A percentile compares a stretch with the other conserved stretches of the same genome.
These are phyloP conservation scores for Orthonychiurus folsomi DNA, from an alignment of 2,888 invertebrate species.

Conservation along the genomic window DNA sequence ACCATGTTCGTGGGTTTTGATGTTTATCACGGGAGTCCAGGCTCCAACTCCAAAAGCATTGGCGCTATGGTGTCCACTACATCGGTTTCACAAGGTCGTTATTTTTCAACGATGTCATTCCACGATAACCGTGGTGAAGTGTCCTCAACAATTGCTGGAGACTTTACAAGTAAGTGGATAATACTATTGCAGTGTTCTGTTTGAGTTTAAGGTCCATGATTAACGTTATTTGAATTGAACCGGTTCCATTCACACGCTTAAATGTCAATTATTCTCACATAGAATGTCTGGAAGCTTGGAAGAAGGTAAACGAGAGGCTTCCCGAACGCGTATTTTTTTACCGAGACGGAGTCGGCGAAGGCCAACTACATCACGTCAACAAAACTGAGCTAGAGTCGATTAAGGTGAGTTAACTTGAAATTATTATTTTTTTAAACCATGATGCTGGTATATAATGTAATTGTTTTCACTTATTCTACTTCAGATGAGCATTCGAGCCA, in stretches of 20 bases:
- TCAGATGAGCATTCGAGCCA: slow-evolving; percentile 4
- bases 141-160: slow-evolving; percentile 11
- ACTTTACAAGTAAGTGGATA: slow-evolving; percentile 21
- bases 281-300: slow-evolving; percentile 51
- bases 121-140: slow-evolving; percentile 13
- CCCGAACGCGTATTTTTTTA: slow-evolving; percentile 71
- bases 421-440: background rate
- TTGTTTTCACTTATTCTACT: slow-evolving; percentile 9
- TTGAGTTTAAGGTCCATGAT: no score
- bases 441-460: no score
- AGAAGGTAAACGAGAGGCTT: slow-evolving; percentile 45
- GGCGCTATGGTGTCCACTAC: slow-evolving; percentile 12
- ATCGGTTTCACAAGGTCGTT: background rate
- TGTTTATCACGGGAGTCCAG: slow-evolving; percentile 21
- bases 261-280: no score
- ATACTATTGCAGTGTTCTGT: no score
- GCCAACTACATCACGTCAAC: slow-evolving; percentile 68
- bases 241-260: no score
- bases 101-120: slow-evolving; percentile 13
- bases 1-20: slow-evolving; percentile 40
- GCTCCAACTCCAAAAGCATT: slow-evolving; percentile 15
- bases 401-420: slow-evolving; percentile 37
- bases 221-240: no score
- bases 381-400: slow-evolving; percentile 60
- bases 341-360: no score